phyloP scores from a whole-genome alignment of 1,140 invertebrate species.

The Neodiprion virginianus region DNA sequence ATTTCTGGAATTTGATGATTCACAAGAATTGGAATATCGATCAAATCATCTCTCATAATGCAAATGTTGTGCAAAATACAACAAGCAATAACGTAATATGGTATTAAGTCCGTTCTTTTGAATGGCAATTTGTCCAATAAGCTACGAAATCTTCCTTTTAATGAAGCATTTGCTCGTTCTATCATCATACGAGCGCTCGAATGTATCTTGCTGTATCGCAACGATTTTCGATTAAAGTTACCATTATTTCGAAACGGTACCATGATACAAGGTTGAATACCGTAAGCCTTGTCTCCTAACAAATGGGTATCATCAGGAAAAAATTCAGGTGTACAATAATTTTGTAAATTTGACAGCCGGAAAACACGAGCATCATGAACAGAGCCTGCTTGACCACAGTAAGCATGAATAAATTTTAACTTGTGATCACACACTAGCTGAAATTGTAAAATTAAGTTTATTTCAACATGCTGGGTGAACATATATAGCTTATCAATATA shows the following conservation, averaged over 20 bases:
- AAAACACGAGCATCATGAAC: constrained; percentile 13
- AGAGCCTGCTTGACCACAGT: constrained; percentile 11
- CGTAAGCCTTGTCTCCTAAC: constrained; percentile 26
- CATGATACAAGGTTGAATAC: constrained; percentile 19
- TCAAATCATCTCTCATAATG: not conserved
- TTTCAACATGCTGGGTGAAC: not conserved
- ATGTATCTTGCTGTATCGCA: constrained; percentile 18
- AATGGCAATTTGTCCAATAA: constrained; percentile 32
- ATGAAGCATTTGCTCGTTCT: constrained; percentile 19
- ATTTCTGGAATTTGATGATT: no score
- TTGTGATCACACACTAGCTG: constrained; percentile 20
- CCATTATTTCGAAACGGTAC: constrained; percentile 22
- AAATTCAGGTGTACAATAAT: constrained; percentile 17
- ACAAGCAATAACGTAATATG: constrained; percentile 31
- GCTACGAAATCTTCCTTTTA: constrained; percentile 20
- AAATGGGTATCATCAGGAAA: constrained; percentile 25
- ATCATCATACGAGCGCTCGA: constrained; percentile 14
- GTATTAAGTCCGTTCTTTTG: constrained; percentile 23
- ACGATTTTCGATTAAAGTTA: not conserved
- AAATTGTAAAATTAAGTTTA: constrained; percentile 1
- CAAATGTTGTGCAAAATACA: constrained; percentile 33
- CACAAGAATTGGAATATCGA: not conserved
- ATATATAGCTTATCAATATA: not conserved
- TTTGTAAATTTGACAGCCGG: constrained; percentile 25
- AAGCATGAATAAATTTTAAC: constrained; percentile 22